Conservation (phyloP, 2,888 invertebrate species). For the Belgica antarctica region DNA sequence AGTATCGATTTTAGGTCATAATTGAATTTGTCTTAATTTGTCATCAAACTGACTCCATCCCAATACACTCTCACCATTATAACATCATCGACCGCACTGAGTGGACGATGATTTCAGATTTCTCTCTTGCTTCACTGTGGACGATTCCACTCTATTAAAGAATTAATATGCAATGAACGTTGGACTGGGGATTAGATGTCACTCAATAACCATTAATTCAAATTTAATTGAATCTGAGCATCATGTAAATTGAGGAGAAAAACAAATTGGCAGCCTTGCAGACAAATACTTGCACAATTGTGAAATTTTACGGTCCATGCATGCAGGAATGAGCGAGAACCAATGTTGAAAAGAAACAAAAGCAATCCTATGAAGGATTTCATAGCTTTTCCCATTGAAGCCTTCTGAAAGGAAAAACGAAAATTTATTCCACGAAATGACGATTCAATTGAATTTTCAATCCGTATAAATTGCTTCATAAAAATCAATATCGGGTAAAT, state of each 20-base stretch:
- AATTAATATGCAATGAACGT: neutral
- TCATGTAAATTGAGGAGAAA: neutral
- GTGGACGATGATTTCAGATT: no score
- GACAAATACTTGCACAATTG: neutral
- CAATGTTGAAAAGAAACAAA: neutral
- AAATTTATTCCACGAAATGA: constrained; percentile 15
- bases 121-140: neutral
- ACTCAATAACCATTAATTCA: constrained; percentile 23
- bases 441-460: constrained; percentile 9
- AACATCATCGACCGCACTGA: no score
- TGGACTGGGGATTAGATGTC: constrained; percentile 8
- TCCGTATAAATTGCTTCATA: constrained; percentile 14
- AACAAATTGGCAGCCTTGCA: neutral
- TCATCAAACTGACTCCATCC: no score
- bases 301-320: neutral
- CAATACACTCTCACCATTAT: no score
- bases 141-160: constrained; percentile 1
- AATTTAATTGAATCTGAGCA: constrained; percentile 13
- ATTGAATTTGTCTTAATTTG: no score
- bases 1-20: no score
- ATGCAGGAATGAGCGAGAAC: neutral
- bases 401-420: no score
- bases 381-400: no score
- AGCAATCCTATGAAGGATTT: neutral
- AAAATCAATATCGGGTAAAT: constrained; percentile 31